Conservation (phyloP, 2,797 vertebrate genomes). For the Vespertilio murinus region DNA sequence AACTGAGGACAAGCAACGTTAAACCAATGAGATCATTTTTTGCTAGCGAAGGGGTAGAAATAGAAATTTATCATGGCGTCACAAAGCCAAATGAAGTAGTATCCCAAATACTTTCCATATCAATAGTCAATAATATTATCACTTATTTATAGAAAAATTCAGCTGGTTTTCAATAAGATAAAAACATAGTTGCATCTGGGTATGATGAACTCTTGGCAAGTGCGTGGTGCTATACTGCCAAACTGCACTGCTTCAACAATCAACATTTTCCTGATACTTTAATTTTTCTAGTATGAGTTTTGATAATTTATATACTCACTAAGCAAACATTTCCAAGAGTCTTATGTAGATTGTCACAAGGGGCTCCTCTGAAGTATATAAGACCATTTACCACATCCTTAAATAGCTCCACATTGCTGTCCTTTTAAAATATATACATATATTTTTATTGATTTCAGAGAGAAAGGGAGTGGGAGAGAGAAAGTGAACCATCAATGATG, state of each 20-base stretch:
- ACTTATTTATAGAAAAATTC: conserved; percentile 21
- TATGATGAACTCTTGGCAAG: neutral
- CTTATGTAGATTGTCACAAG: neutral
- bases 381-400: neutral
- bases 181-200: neutral
- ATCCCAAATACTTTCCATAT: neutral
- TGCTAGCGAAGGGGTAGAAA: neutral
- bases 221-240: neutral
- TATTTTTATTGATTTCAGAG: neutral
- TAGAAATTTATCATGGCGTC: neutral
- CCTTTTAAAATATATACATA: neutral
- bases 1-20: neutral
- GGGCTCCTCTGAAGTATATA: neutral
- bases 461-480: too few species aligned
- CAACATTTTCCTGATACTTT: neutral
- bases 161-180: neutral
- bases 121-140: neutral
- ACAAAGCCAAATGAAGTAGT: neutral
- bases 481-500: neutral
- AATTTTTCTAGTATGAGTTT: neutral
- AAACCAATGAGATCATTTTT: neutral
- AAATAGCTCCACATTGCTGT: neutral
- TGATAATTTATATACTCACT: neutral
- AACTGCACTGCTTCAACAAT: neutral
- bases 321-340: neutral